These are phyloP conservation scores for Nephila pilipes DNA, from an alignment of 1,140 invertebrate genomes.

Conservation along the genomic window DNA sequence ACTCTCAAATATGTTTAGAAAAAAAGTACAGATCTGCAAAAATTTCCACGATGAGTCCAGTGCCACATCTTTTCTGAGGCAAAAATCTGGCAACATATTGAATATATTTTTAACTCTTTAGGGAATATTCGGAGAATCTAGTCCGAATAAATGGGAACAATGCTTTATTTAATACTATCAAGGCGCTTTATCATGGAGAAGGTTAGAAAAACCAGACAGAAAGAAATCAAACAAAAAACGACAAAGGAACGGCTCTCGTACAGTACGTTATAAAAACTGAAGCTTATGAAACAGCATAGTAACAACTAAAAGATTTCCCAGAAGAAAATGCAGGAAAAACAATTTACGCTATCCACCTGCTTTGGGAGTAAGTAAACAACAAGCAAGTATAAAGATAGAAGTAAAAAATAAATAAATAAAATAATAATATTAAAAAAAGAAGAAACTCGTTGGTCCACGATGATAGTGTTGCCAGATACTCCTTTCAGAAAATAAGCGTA, in stretches of 20 bases:
- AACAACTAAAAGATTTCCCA: slow-evolving; percentile 73
- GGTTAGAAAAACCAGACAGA: neutral
- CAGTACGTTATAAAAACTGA: slow-evolving; percentile 66
- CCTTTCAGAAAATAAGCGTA: slow-evolving; percentile 51
- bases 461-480: slow-evolving; percentile 55
- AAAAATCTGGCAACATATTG: slow-evolving; percentile 27
- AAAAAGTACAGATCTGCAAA: neutral
- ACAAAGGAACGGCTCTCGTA: neutral
- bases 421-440: neutral
- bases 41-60: neutral
- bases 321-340: slow-evolving; percentile 72
- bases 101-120: slow-evolving; percentile 22
- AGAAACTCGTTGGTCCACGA: slow-evolving; percentile 4
- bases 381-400: neutral
- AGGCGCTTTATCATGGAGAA: slow-evolving; percentile 40
- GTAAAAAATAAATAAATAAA: neutral
- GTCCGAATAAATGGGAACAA: slow-evolving; percentile 34
- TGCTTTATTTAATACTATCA: slow-evolving; percentile 70
- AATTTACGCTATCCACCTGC: slow-evolving; percentile 68
- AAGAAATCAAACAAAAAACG: neutral
- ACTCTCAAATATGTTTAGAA: neutral
- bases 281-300: slow-evolving; percentile 67
- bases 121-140: neutral
- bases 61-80: neutral
- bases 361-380: slow-evolving; percentile 19